A percentile compares a stretch with the other conserved stretches of the same genome.
These are phyloP conservation scores for Mechanitis messenoides DNA, from an alignment of 2,888 invertebrate species.

Conservation along the genomic window DNA sequence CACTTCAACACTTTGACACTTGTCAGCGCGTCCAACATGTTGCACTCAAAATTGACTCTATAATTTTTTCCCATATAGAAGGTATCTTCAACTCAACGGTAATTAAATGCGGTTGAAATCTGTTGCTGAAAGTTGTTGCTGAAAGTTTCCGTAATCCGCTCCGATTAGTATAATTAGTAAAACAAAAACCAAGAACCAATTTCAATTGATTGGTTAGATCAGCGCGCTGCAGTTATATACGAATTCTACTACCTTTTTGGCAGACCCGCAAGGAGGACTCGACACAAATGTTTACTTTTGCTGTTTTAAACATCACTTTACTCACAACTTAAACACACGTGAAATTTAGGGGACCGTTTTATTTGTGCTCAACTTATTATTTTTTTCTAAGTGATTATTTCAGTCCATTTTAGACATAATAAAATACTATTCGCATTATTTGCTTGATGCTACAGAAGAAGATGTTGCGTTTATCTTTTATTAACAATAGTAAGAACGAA, in stretches of 20 bases:
- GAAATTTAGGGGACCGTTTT: neutral
- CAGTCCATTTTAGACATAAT: no score
- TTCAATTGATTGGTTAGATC: slow-evolving; percentile 2
- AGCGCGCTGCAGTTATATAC: slow-evolving; percentile 1
- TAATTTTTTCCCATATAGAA: no score
- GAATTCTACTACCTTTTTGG: slow-evolving; percentile 6
- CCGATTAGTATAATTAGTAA: neutral
- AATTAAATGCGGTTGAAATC: neutral
- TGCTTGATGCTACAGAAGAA: no score
- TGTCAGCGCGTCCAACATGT: slow-evolving; percentile 22
- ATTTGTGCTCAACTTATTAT: neutral
- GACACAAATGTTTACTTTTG: neutral
- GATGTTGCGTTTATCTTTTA: no score
- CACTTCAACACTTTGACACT: slow-evolving; percentile 14
- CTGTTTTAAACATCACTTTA: neutral
- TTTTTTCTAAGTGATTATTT: neutral
- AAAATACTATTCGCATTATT: no score
- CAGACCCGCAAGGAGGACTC: slow-evolving; percentile 1
- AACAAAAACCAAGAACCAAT: neutral
- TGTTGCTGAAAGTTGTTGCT: neutral
- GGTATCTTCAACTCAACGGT: neutral
- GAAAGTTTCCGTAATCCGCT: neutral
- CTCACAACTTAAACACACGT: neutral
- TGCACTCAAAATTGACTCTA: slow-evolving; percentile 14
- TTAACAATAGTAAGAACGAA: no score